phyloP scores from a whole-genome alignment of 2,113 vertebrate genomes.

The Syrmaticus mikado region DNA sequence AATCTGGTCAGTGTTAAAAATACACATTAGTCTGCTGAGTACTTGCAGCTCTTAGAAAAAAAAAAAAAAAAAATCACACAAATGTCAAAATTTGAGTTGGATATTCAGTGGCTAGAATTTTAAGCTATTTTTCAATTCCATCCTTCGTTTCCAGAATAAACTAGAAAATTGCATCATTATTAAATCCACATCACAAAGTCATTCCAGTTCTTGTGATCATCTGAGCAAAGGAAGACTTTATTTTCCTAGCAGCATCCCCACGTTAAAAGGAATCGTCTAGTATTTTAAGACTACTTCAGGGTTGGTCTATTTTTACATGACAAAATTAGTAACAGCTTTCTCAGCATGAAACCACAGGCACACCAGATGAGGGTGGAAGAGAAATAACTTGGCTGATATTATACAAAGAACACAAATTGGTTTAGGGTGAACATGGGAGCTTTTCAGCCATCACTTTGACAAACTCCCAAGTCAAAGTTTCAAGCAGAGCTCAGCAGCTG shows the following conservation, averaged over 20 bases:
- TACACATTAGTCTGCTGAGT: neutral
- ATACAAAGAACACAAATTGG: neutral
- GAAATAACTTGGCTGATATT: slow-evolving; percentile 15
- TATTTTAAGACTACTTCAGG: neutral
- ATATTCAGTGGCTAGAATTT: neutral
- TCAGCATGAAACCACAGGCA: slow-evolving; percentile 31
- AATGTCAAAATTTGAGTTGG: neutral
- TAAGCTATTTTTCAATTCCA: neutral
- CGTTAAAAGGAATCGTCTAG: neutral
- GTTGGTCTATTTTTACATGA: neutral
- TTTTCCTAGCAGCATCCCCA: neutral
- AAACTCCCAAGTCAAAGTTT: neutral
- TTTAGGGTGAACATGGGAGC: neutral
- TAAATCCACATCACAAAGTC: neutral
- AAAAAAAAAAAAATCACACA: neutral
- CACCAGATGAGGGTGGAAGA: slow-evolving; percentile 8
- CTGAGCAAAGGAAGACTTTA: neutral
- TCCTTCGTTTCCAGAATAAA: neutral
- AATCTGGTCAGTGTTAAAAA: slow-evolving; percentile 47
- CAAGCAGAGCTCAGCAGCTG: neutral
- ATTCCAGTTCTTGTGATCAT: neutral
- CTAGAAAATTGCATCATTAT: neutral
- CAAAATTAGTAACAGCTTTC: slow-evolving; percentile 37
- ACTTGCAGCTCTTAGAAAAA: neutral
- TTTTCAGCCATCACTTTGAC: neutral